Percentiles rank a stretch among this genome's conserved stretches.
Evolutionary conservation across 1,140 invertebrate genomes (phyloP).

Genomic region (Choristoneura fumiferana): DNA sequence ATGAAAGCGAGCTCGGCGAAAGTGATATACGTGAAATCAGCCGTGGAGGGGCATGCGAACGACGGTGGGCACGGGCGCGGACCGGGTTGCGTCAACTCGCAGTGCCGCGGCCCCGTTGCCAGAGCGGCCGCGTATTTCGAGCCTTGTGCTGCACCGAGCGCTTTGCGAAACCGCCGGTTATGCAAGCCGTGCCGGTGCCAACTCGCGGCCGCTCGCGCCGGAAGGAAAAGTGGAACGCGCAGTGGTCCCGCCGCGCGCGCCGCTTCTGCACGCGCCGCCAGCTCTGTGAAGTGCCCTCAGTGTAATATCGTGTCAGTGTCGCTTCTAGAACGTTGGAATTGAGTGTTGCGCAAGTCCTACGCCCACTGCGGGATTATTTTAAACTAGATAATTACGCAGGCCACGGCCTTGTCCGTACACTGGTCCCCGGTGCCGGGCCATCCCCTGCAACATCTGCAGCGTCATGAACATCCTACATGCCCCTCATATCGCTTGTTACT

Average conservation of each 20-base stretch:
- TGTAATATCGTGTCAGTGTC: constrained; percentile 69
- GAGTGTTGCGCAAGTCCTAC: constrained; percentile 68
- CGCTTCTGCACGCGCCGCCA: constrained; percentile 60
- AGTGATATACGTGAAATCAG: constrained; percentile 65
- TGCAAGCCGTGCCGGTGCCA: constrained; percentile 73
- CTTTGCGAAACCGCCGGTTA: constrained; percentile 73
- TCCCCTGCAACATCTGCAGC: constrained; percentile 45
- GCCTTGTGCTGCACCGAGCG: constrained; percentile 61
- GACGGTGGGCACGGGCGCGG: constrained; percentile 32
- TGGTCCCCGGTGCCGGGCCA: constrained; percentile 38
- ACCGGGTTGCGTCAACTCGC: constrained; percentile 45
- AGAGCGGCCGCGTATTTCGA: constrained; percentile 64
- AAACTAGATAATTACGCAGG: constrained; percentile 58
- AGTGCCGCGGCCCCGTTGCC: constrained; percentile 44
- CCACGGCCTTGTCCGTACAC: constrained; percentile 40
- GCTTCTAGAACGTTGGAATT: constrained; percentile 69
- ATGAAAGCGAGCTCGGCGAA: constrained; percentile 68
- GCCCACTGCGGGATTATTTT: constrained; percentile 73
- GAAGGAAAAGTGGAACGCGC: constrained; percentile 77
- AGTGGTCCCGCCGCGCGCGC: constrained; percentile 70
- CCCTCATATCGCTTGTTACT: neutral
- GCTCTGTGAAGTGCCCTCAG: constrained; percentile 60
- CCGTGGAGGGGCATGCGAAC: constrained; percentile 47
- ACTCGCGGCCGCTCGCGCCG: constrained; percentile 67
- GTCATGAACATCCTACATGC: constrained; percentile 38